These are phyloP conservation scores for Drosophila kanapiae DNA, from an alignment of 1,140 invertebrate species.

Conservation along the genomic window DNA sequence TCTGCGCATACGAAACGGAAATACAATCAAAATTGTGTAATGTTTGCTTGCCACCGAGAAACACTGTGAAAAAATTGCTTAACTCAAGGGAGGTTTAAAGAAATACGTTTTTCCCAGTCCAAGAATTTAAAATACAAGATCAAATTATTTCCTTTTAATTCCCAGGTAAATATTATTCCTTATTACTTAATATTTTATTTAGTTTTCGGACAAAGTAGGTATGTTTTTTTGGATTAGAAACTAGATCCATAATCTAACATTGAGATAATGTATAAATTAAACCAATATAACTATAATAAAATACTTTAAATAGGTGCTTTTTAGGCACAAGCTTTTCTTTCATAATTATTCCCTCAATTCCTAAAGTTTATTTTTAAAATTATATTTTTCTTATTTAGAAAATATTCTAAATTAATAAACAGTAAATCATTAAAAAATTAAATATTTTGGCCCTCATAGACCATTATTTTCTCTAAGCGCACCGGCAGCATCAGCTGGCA, in stretches of 20 bases:
- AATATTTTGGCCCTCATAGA: not conserved
- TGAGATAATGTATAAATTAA: too few species aligned
- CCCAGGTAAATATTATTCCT: too few species aligned
- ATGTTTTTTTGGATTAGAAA: too few species aligned
- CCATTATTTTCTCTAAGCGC: constrained; percentile 2
- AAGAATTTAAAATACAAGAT: too few species aligned
- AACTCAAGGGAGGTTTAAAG: not conserved
- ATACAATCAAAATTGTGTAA: constrained; percentile 83
- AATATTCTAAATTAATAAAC: not conserved
- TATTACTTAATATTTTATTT: too few species aligned
- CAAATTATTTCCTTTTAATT: too few species aligned
- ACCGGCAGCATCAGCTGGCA: constrained; percentile 34
- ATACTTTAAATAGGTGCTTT: not conserved
- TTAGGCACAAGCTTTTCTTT: not conserved
- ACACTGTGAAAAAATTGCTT: not conserved
- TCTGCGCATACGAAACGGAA: constrained; percentile 77
- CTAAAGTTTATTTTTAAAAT: not conserved
- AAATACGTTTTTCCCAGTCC: not conserved
- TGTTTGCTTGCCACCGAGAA: constrained; percentile 64
- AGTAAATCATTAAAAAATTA: not conserved
- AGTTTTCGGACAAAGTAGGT: too few species aligned
- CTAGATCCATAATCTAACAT: too few species aligned
- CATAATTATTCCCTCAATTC: not conserved
- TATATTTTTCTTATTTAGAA: not conserved
- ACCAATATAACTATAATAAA: too few species aligned